Percentiles rank a stretch among this genome's conserved stretches.
Conservation (phyloP, 2,797 vertebrate genomes). For the Champsocephalus esox region DNA sequence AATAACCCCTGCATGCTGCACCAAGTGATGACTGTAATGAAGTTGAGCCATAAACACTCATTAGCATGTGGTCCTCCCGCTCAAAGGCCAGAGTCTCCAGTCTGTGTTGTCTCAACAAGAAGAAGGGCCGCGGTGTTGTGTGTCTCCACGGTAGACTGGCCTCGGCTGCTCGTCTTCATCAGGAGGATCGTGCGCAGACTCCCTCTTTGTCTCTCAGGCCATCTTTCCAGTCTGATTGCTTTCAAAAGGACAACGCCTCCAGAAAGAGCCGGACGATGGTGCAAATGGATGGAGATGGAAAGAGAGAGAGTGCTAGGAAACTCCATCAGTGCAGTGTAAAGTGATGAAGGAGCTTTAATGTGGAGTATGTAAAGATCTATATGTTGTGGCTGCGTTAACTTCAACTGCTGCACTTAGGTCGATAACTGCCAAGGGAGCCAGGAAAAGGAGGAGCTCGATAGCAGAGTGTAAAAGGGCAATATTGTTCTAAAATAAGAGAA, state of each 20-base stretch:
- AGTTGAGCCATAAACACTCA: conserved; percentile 51
- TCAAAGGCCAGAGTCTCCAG: conserved; percentile 23
- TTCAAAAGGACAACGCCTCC: conserved; percentile 39
- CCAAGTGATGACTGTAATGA: conserved; percentile 29
- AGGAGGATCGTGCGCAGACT: conserved; percentile 8
- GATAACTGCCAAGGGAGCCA: conserved; percentile 35
- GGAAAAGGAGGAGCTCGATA: conserved; percentile 26
- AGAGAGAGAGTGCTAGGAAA: neutral
- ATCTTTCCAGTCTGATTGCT: conserved; percentile 55
- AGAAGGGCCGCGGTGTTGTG: conserved; percentile 36
- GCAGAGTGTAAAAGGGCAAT: conserved; percentile 16
- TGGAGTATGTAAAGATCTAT: conserved; percentile 38
- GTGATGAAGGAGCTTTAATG: neutral
- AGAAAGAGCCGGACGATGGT: conserved; percentile 31
- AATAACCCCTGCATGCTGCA: neutral
- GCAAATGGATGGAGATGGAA: conserved; percentile 11
- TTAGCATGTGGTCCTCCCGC: conserved; percentile 27
- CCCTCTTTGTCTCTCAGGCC: conserved; percentile 10
- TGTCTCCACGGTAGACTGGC: conserved; percentile 38
- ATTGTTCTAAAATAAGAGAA: conserved; percentile 23
- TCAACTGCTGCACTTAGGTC: conserved; percentile 48
- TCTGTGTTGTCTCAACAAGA: conserved; percentile 50
- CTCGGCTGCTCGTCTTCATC: neutral
- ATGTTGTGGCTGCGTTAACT: conserved; percentile 56
- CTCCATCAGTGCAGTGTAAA: neutral